Conservation (phyloP, 2,113 vertebrate genomes). For the Hyperoodon ampullatus region DNA sequence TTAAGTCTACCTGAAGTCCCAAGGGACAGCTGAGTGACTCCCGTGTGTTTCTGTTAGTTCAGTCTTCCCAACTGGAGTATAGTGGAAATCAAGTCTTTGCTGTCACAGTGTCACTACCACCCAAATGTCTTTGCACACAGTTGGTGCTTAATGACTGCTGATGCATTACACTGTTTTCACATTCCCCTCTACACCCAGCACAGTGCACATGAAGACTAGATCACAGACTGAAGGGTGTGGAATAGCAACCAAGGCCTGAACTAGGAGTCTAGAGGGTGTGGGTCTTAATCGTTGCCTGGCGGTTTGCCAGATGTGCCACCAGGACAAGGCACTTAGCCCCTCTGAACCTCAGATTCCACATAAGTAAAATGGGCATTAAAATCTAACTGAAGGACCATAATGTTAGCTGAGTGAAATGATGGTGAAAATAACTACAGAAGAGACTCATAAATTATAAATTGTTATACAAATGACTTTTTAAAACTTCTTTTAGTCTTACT, state of each 20-base stretch:
- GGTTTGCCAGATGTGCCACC: background rate
- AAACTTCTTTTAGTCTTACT: background rate
- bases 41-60: background rate
- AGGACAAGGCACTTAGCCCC: background rate
- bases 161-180: background rate
- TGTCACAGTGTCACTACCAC: background rate
- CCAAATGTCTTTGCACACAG: background rate
- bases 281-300: fast-evolving
- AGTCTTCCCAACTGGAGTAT: background rate
- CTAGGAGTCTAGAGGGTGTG: background rate
- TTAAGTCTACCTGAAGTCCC: background rate
- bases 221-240: fast-evolving
- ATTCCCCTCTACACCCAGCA: background rate
- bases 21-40: too few relatives aligned
- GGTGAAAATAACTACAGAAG: background rate
- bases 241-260: too few relatives aligned
- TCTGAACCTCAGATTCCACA: background rate
- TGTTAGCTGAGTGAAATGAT: background rate
- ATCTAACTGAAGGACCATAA: background rate
- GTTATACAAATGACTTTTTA: background rate
- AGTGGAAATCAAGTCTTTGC: background rate
- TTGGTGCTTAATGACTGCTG: background rate
- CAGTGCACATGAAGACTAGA: background rate
- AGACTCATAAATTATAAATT: background rate
- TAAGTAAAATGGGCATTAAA: background rate